Evolutionary conservation across 2,888 invertebrate genomes (phyloP).

Genomic region (Morpho deidamia): DNA sequence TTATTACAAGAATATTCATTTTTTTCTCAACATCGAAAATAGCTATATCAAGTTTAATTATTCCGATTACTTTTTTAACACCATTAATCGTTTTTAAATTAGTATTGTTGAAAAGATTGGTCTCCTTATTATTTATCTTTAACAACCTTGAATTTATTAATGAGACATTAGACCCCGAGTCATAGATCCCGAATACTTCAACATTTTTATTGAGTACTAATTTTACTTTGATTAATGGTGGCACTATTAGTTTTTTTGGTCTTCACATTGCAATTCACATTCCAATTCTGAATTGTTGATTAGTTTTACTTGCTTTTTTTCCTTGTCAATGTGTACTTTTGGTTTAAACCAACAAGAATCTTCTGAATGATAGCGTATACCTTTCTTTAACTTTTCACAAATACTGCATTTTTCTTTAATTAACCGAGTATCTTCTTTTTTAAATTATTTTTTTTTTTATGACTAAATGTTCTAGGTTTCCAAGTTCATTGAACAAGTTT

Average conservation of each 20-base stretch:
- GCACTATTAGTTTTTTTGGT: constrained; percentile 28
- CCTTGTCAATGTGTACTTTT: constrained; percentile 2
- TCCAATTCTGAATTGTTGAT: constrained; percentile 21
- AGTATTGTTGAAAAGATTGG: not conserved
- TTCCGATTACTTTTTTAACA: constrained; percentile 15
- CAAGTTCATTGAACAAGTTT: constrained; percentile 4
- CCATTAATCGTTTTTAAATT: constrained; percentile 22
- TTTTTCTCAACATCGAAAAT: constrained; percentile 22
- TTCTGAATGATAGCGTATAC: constrained; percentile 12
- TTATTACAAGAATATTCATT: constrained; percentile 25
- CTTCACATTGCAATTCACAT: constrained; percentile 15
- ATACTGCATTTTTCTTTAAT: constrained; percentile 2
- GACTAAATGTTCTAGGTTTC: not conserved
- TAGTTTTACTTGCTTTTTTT: not conserved
- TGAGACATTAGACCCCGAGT: constrained; percentile 32
- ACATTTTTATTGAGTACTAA: constrained; percentile 24
- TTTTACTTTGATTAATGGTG: constrained; percentile 20
- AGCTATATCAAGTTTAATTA: constrained; percentile 3
- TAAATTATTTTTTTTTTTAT: not conserved
- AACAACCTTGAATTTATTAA: constrained; percentile 31
- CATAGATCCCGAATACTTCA: constrained; percentile 27
- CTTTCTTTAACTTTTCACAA: constrained; percentile 9
- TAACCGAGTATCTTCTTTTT: not conserved
- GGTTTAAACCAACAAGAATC: constrained; percentile 14
- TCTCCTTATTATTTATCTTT: constrained; percentile 11